phyloP scores from a whole-genome alignment of 2,797 vertebrate genomes.

The Cheirogaleus major region DNA sequence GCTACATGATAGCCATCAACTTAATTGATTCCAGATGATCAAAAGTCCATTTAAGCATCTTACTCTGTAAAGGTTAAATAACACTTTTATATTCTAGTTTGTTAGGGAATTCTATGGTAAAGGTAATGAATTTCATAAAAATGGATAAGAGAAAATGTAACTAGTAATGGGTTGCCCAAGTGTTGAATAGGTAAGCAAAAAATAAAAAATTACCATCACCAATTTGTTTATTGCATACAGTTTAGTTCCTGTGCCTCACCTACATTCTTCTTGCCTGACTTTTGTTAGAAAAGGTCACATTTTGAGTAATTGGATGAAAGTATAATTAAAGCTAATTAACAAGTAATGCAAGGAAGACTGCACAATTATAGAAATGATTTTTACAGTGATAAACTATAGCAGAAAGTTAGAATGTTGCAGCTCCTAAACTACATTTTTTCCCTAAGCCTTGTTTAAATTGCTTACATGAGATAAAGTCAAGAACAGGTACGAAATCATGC shows the following conservation, averaged over 20 bases:
- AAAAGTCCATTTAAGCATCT: constrained; percentile 82
- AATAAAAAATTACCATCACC: constrained; percentile 39
- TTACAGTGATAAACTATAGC: constrained; percentile 73
- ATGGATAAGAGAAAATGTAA: constrained; percentile 79
- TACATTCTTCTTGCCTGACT: constrained; percentile 75
- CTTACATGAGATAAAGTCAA: constrained; percentile 8
- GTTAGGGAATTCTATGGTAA: constrained; percentile 10
- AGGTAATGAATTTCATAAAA: constrained; percentile 81
- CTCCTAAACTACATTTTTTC: constrained; percentile 40
- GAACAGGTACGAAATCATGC: constrained; percentile 10
- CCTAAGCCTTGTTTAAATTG: constrained; percentile 50
- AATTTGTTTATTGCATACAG: constrained; percentile 50
- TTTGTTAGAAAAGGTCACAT: constrained; percentile 81
- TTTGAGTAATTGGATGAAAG: constrained; percentile 82
- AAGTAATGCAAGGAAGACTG: constrained; percentile 78
- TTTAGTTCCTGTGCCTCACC: constrained; percentile 58
- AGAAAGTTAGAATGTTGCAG: constrained; percentile 59
- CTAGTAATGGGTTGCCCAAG: constrained; percentile 83
- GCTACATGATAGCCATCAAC: not conserved
- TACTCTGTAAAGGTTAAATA: constrained; percentile 86
- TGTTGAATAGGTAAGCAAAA: constrained; percentile 73
- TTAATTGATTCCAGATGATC: constrained; percentile 82
- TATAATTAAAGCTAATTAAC: constrained; percentile 82
- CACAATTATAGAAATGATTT: constrained; percentile 76
- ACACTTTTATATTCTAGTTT: constrained; percentile 54